Base-by-base conservation (phyloP, 2,888 invertebrate species). In the Ferdinandea cuprea region DNA sequence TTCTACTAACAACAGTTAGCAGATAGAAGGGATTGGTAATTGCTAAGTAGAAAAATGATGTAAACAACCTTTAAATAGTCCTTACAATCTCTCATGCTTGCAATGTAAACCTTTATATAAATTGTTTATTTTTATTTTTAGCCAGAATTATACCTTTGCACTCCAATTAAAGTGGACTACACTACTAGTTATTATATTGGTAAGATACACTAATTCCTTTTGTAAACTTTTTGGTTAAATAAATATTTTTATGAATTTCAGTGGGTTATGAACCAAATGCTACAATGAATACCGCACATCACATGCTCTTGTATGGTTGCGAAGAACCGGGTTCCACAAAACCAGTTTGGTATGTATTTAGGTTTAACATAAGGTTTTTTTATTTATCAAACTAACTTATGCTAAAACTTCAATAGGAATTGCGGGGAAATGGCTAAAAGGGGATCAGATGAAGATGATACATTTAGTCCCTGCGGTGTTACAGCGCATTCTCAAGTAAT, bases 261-360 rank as follows among this genome's bases (percentile, higher is more conserved):
- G 97, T 96, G 87, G 97, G 97, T 48, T 99, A 98, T 90, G 94
- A 96, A 90, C 98, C 98, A 1, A 96, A 98, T 88, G 97, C 97
- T 1, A 95, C 96, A 9, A 96, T 96, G 95, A 93, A 95, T 88
- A 96, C 95, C 3, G 97, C 97, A 8, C 98, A 98, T 92, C 98
- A 98, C 90, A 98, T 98, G 94, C 92, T 98, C 56, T 90, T 98
- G 0, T 98, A 97, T 89, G 98, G 98, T 11, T 98, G 98, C 88
- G 92, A 94, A 2, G 93, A 93, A 71, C 98, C 91, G 6, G 91
- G 91, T 3, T 88, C 89, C 17, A 85, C 86, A 4, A 88, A 89
- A 73, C 85, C 87, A 19, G 94, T 95, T 58, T 97, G 97, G 97
- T 95, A 91, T 92, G 92, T 90, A 8, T 11, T 5, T 48, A 1